Evolutionary conservation across 92 coral and sea anemone genomes (phyloP).

Genomic region (Epizoanthus stellaris): DNA sequence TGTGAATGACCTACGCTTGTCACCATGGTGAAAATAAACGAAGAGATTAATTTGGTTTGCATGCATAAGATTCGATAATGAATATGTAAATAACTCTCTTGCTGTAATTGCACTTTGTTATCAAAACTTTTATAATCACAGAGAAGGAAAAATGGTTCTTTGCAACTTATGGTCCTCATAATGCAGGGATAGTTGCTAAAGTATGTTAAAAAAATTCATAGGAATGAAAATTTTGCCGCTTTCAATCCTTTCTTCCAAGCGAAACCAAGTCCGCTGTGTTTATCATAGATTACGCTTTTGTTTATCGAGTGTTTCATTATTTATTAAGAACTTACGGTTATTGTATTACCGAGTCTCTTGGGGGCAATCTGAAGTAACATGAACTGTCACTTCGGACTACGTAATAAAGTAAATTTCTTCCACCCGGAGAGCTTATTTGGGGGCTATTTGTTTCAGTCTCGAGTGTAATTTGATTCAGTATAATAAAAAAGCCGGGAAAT

Average conservation of each 20-base stretch:
- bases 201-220: no score
- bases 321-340: neutral
- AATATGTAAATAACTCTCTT: slow-evolving; percentile 22
- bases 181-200: no score
- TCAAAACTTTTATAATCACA: slow-evolving; percentile 3
- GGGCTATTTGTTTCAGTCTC: no score
- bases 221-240: no score
- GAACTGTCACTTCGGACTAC: no score
- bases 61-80: slow-evolving; percentile 17
- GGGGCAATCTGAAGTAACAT: neutral
- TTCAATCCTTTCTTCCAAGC: neutral
- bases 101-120: slow-evolving; percentile 4
- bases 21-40: slow-evolving; percentile 62
- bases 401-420: no score
- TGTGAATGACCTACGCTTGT: slow-evolving; percentile 25
- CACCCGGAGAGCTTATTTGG: no score
- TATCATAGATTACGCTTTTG: neutral
- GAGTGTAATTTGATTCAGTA: no score
- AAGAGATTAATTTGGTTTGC: slow-evolving; percentile 37
- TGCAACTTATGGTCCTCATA: neutral
- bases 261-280: neutral
- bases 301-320: neutral
- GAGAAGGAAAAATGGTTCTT: neutral
- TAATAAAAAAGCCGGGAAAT: no score
- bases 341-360: slow-evolving; percentile 2